Conservation (phyloP, 2,888 invertebrate genomes). For the Candidula unifasciata region DNA sequence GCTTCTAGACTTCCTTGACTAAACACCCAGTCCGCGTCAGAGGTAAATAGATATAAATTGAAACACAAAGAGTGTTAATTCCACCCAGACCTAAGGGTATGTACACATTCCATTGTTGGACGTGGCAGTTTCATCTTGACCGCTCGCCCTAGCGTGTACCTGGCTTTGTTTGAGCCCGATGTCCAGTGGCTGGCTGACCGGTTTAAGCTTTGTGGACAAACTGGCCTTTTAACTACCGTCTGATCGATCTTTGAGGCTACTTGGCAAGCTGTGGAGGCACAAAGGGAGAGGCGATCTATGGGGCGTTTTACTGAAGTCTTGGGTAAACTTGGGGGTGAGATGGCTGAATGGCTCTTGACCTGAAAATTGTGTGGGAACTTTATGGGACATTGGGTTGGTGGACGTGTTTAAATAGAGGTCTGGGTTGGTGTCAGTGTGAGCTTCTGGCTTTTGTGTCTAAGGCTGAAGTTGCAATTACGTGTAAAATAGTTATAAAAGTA, state of each 20-base stretch:
- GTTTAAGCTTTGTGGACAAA: neutral
- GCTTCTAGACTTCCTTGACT: neutral
- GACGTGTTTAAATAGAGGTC: neutral
- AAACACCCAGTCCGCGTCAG: neutral
- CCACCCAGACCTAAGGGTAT: neutral
- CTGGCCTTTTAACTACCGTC: neutral
- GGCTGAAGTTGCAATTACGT: too few relatives aligned
- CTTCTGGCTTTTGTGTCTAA: too few relatives aligned
- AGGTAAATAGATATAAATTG: neutral
- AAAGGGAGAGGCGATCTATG: neutral
- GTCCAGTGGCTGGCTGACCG: neutral
- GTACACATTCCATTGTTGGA: neutral
- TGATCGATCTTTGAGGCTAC: neutral
- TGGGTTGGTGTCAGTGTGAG: too few relatives aligned
- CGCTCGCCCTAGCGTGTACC: neutral
- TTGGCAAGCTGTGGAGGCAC: neutral
- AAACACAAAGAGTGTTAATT: neutral
- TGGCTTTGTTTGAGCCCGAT: neutral
- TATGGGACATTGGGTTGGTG: neutral
- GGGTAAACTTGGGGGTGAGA: neutral
- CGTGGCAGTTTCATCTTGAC: neutral
- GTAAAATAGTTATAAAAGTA: too few relatives aligned
- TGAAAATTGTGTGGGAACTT: neutral
- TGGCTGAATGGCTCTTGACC: neutral
- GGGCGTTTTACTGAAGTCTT: neutral